Evolutionary conservation across 2,113 vertebrate species (phyloP), one percentile per base, ranked within the genome.

Genomic region (Lagopus muta): DNA sequence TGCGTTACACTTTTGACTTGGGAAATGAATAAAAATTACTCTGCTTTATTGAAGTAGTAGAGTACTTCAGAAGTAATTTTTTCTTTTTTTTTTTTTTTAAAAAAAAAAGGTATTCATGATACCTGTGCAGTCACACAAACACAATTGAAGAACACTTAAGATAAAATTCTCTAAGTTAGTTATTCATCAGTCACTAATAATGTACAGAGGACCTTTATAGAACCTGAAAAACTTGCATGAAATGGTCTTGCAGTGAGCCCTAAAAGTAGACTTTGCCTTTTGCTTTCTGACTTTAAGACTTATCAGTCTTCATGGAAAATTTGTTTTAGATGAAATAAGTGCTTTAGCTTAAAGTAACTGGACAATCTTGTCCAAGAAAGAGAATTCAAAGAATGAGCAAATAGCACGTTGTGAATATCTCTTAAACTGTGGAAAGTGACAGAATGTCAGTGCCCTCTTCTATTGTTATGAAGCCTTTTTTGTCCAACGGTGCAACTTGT

Each of bases 71-170:
- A 52, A 27, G 25, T 52, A 27, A 38, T 38, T 38, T 38, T 8
- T 38, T 38, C 4, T 38, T 38, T 10, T 38, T 38, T 38, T 38
- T 10, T 38, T 38, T 38, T 38, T 38, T 38, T 8, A 4, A n/a
- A n/a, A 38, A 38, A 38, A 38, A 70, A 18, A 48, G 8, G 3
- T 64, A 22, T 57, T 75, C 3, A 38, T 20, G 9, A 6, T 91
- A 16, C 6, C 30, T 66, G 1, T 76, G 13, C 7, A 42, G 3
- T 75, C 0, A 0, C 45, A 60, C 8, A 88, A 81, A 50, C 3
- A 21, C 4, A 57, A 8, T 52, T 75, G 25, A 65, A 88, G 85
- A 50, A 34, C 8, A 20, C 4, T 24, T 24, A 45, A 65, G 11
- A 25, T 75, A 57, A 52, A 40, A 42, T 73, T 73, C 11, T 82